Evolutionary conservation across 2,888 invertebrate genomes (phyloP).

Genomic region (Eucera pruinosa): DNA sequence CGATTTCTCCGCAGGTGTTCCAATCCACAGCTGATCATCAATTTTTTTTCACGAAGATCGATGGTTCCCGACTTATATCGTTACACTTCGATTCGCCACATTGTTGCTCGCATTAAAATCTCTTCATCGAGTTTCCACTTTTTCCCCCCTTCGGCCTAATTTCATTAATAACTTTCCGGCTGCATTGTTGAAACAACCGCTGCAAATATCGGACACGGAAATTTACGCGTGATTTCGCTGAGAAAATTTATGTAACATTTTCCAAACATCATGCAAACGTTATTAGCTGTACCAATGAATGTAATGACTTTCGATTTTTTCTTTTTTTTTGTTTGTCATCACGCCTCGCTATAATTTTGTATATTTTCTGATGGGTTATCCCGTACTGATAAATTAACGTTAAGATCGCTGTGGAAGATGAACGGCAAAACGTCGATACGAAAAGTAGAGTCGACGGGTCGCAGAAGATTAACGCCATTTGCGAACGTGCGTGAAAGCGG

Average conservation of each 20-base stretch:
- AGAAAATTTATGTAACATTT: too few species aligned
- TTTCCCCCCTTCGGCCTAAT: neutral
- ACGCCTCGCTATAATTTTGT: too few species aligned
- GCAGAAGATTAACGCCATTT: slow-evolving; percentile 59
- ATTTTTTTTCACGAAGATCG: slow-evolving; percentile 53
- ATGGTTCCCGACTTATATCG: slow-evolving; percentile 38
- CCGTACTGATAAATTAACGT: slow-evolving; percentile 3
- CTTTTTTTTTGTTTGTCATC: too few species aligned
- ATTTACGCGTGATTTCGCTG: too few species aligned
- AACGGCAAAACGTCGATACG: slow-evolving; percentile 56
- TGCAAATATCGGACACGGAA: too few species aligned
- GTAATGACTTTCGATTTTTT: too few species aligned
- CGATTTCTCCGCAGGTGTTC: slow-evolving; percentile 73
- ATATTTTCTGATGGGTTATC: too few species aligned
- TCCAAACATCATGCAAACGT: too few species aligned
- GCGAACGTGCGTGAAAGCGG: slow-evolving; percentile 65
- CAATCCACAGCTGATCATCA: slow-evolving; percentile 49
- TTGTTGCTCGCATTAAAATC: slow-evolving; percentile 48
- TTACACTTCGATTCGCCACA: slow-evolving; percentile 37
- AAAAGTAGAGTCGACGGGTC: slow-evolving; percentile 30
- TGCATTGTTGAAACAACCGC: neutral
- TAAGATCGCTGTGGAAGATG: slow-evolving; percentile 38
- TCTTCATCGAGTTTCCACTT: slow-evolving; percentile 34
- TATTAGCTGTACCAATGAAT: too few species aligned
- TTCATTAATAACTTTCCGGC: slow-evolving; percentile 19